phyloP scores from a whole-genome alignment of 2,888 invertebrate species.

The Himalopsyche anomala region DNA sequence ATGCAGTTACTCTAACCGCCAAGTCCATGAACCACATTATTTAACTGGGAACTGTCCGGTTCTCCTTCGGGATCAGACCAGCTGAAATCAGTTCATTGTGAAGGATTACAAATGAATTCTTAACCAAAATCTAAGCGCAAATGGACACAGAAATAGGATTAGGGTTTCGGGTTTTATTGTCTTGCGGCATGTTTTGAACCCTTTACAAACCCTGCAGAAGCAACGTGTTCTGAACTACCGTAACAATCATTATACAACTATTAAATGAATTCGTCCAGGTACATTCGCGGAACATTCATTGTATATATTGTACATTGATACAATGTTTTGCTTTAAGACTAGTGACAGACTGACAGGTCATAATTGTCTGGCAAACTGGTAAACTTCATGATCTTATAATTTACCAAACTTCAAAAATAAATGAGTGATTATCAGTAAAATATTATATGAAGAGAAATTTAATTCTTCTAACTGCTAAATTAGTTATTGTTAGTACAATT shows the following conservation, averaged over 20 bases:
- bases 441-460: too few species aligned
- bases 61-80: conserved; percentile 47
- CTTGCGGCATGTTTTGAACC: conserved; percentile 50
- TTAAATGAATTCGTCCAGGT: conserved; percentile 50
- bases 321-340: too few species aligned
- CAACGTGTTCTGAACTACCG: conserved; percentile 55
- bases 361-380: too few species aligned
- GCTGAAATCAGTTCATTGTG: conserved; percentile 47
- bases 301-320: too few species aligned
- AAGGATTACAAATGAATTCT: conserved; percentile 55
- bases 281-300: background rate
- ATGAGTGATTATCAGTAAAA: too few species aligned
- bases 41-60: background rate
- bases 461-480: too few species aligned
- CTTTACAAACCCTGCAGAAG: conserved; percentile 49
- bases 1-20: conserved; percentile 14
- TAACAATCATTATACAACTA: conserved; percentile 62
- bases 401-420: too few species aligned
- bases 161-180: conserved; percentile 63
- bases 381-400: too few species aligned
- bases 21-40: conserved; percentile 13
- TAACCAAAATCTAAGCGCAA: conserved; percentile 53
- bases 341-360: too few species aligned
- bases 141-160: conserved; percentile 61
- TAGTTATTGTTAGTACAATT: too few species aligned